These are phyloP conservation scores for Oryzias curvinotus DNA, from an alignment of 2,113 vertebrate species.

Conservation along the genomic window DNA sequence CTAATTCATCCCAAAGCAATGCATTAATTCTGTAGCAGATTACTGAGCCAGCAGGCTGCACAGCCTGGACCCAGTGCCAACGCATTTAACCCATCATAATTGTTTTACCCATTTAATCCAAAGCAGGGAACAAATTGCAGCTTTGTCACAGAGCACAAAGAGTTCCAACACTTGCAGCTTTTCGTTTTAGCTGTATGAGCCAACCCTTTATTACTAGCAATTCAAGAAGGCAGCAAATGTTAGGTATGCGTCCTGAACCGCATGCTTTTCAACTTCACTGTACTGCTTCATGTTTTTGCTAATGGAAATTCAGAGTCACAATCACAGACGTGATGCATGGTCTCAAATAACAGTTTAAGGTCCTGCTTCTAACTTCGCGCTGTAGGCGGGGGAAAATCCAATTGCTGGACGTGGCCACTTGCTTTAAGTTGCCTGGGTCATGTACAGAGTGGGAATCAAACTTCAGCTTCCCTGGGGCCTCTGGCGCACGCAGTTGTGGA, in stretches of 20 bases:
- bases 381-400: too few relatives aligned
- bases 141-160: conserved; percentile 13
- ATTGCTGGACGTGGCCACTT: too few relatives aligned
- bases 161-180: not conserved
- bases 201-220: conserved; percentile 22
- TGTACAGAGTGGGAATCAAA: not conserved
- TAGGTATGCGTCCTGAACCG: conserved; percentile 11
- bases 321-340: too few relatives aligned
- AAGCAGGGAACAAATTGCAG: conserved; percentile 7
- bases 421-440: not conserved
- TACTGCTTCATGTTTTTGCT: conserved; percentile 11
- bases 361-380: too few relatives aligned
- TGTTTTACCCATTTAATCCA: conserved; percentile 37
- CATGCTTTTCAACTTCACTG: not conserved
- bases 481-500: not conserved
- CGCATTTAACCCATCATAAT: conserved; percentile 49
- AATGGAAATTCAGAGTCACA: too few relatives aligned
- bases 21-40: conserved; percentile 39
- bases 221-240: conserved; percentile 42
- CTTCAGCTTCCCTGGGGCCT: not conserved
- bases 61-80: conserved; percentile 20
- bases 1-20: conserved; percentile 36
- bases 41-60: conserved; percentile 44
- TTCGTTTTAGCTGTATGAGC: conserved; percentile 1
- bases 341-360: too few relatives aligned